phyloP scores from a whole-genome alignment of 2,797 vertebrate species.

The Pachyuromys duprasi region DNA sequence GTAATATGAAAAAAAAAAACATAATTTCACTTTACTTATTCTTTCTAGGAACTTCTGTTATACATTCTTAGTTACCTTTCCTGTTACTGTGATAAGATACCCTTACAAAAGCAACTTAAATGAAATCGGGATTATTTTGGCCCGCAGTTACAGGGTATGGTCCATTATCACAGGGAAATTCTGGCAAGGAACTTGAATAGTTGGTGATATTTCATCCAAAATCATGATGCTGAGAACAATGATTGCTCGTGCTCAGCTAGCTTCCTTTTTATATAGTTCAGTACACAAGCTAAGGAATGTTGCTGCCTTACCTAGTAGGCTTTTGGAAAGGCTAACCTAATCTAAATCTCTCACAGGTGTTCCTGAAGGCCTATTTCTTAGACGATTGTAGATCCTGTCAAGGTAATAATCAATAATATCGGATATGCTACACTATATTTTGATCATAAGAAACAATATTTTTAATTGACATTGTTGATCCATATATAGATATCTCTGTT shows the following conservation, averaged over 20 bases:
- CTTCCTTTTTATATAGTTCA: background rate
- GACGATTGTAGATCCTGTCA: background rate
- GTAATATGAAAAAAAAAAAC: background rate
- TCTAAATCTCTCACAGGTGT: background rate
- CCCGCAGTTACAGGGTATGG: background rate
- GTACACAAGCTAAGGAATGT: background rate
- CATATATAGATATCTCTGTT: slow-evolving; percentile 26
- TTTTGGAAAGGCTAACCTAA: background rate
- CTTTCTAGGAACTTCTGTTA: background rate
- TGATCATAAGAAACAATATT: slow-evolving; percentile 24
- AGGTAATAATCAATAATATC: background rate
- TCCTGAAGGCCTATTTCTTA: background rate
- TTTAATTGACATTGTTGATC: background rate
- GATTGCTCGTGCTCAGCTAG: background rate
- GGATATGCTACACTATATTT: background rate
- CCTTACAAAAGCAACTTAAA: background rate
- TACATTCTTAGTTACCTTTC: background rate
- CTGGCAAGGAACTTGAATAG: background rate
- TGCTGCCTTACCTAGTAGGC: background rate
- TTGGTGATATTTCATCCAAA: background rate
- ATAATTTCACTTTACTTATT: background rate
- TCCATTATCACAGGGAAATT: background rate
- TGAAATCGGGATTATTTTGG: background rate
- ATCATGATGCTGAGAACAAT: background rate
- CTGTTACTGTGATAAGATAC: background rate